Evolutionary conservation across 2,888 invertebrate genomes (phyloP).

Genomic region (Adineta ricciae): DNA sequence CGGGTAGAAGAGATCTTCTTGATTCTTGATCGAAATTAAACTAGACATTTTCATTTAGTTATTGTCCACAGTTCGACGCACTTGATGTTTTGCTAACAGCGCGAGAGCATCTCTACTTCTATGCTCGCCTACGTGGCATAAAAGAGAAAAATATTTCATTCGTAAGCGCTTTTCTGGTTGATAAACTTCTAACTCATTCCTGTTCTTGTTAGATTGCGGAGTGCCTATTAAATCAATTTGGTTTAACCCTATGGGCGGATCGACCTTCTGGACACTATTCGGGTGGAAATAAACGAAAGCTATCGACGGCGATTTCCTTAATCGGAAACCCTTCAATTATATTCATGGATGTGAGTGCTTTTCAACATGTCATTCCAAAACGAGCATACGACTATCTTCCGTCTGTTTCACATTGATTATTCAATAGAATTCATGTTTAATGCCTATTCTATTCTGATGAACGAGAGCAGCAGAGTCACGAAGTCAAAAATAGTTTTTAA

Average conservation of each 20-base stretch:
- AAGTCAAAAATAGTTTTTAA: no score
- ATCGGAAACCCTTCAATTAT: slow-evolving; percentile 63
- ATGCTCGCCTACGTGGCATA: slow-evolving; percentile 64
- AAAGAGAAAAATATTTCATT: slow-evolving; percentile 45
- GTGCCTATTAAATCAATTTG: slow-evolving; percentile 58
- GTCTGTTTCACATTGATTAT: no score
- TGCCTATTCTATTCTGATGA: no score
- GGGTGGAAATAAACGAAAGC: slow-evolving; percentile 70
- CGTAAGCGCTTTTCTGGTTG: slow-evolving; percentile 37
- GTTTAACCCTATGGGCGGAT: slow-evolving; percentile 54
- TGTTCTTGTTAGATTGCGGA: slow-evolving; percentile 55
- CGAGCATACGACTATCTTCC: no score
- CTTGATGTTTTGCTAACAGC: slow-evolving; percentile 68
- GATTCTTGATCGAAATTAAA: no score
- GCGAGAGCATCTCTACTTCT: slow-evolving; percentile 65
- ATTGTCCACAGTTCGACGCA: slow-evolving; percentile 82
- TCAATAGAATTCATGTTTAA: no score
- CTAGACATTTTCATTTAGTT: slow-evolving; percentile 49
- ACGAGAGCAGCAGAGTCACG: no score
- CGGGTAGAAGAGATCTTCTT: slow-evolving; percentile 49
- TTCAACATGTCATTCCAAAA: no score
- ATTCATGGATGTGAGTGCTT: slow-evolving; percentile 68
- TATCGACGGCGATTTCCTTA: slow-evolving; percentile 68
- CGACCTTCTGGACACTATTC: slow-evolving; percentile 51
- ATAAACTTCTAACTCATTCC: neutral